Percentiles rank a stretch among this genome's conserved stretches.
These are phyloP conservation scores for Gymnogyps californianus DNA, from an alignment of 2,113 vertebrate species.

Conservation along the genomic window DNA sequence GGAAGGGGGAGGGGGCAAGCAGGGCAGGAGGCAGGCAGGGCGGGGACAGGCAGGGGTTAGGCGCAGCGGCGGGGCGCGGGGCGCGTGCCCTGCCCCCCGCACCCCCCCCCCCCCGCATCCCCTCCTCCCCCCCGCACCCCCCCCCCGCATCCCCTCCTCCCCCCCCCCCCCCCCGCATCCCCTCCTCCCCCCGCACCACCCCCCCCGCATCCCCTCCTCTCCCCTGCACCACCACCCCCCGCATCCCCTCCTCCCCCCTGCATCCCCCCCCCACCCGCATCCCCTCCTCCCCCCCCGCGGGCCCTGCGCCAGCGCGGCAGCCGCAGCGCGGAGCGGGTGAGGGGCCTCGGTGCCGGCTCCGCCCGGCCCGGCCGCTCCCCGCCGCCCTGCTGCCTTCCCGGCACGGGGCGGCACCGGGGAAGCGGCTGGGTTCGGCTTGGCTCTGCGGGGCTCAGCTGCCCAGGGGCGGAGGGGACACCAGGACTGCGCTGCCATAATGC, in stretches of 20 bases:
- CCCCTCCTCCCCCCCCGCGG: no score
- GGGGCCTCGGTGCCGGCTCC: slow-evolving; percentile 50
- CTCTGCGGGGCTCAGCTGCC: neutral
- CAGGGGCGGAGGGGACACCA: neutral
- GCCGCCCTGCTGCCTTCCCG: neutral
- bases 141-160: no score
- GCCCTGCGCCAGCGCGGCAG: neutral
- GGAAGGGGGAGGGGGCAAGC: no score
- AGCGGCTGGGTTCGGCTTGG: neutral
- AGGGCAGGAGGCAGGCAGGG: neutral
- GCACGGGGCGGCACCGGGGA: neutral
- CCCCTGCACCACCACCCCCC: no score
- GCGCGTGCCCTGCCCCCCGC: no score
- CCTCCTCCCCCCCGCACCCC: no score
- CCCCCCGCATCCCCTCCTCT: no score
- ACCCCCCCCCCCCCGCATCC: no score
- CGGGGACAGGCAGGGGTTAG: neutral
- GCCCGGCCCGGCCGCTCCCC: neutral
- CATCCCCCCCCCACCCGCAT: no score
- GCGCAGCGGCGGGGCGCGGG: neutral
- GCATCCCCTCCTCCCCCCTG: no score
- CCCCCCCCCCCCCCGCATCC: no score
- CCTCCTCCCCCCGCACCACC: no score
- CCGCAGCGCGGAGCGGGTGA: neutral
- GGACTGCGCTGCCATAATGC: neutral